These are phyloP conservation scores for Lordiphosa fenestrarum DNA, from an alignment of 2,888 invertebrate species.

Conservation along the genomic window DNA sequence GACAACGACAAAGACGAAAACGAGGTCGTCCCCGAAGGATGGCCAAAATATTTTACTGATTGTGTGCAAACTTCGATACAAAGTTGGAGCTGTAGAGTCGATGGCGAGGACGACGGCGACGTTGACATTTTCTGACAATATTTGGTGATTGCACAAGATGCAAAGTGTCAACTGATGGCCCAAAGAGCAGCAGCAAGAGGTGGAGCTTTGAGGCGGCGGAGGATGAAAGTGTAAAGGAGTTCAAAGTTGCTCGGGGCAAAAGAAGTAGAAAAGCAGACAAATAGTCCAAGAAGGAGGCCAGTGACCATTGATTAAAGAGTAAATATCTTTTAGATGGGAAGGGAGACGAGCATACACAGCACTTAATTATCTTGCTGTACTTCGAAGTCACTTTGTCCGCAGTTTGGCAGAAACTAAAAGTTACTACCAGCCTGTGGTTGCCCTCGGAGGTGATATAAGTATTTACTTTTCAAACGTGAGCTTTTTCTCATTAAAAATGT, in stretches of 20 bases:
- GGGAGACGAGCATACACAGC: too few species aligned
- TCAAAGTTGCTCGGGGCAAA: slow-evolving; percentile 14
- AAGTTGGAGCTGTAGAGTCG: slow-evolving; percentile 44
- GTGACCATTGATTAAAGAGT: slow-evolving; percentile 46
- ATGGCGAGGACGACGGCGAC: slow-evolving; percentile 27
- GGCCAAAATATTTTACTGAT: slow-evolving; percentile 75
- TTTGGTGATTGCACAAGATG: slow-evolving; percentile 76
- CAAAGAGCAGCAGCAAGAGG: slow-evolving; percentile 14
- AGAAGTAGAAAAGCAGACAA: neutral
- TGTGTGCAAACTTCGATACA: slow-evolving; percentile 76
- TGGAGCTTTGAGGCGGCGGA: neutral
- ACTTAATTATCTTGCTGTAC: too few species aligned
- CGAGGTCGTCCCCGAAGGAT: slow-evolving; percentile 72
- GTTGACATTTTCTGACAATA: slow-evolving; percentile 69
- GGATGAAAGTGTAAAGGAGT: slow-evolving; percentile 11
- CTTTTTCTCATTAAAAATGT: too few species aligned
- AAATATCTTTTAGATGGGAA: slow-evolving; percentile 9
- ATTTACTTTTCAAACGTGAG: too few species aligned
- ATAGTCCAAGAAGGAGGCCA: slow-evolving; percentile 6
- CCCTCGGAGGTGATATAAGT: too few species aligned
- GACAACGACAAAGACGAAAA: slow-evolving; percentile 68
- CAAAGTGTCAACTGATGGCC: slow-evolving; percentile 66
- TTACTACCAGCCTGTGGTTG: too few species aligned
- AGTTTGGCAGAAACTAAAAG: too few species aligned
- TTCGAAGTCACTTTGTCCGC: too few species aligned